Conservation (phyloP, 1,140 invertebrate genomes). For the Coelopa frigida region DNA sequence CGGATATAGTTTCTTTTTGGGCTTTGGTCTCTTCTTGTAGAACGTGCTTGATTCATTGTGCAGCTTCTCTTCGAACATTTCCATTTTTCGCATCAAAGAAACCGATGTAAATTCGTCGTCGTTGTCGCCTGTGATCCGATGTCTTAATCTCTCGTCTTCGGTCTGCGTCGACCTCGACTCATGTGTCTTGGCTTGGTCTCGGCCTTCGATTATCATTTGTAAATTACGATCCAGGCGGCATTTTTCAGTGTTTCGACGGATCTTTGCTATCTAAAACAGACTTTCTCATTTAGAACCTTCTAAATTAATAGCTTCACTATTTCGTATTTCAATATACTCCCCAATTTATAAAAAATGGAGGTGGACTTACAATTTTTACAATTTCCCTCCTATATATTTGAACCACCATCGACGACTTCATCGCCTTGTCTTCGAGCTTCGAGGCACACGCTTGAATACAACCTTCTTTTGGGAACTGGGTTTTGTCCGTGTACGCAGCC, state of each 20-base stretch:
- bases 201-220: neutral
- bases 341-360: too few species aligned
- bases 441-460: conserved; percentile 21
- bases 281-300: neutral
- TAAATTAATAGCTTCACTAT: neutral
- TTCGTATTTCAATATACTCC: too few species aligned
- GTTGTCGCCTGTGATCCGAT: neutral
- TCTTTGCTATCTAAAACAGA: conserved; percentile 22
- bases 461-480: neutral
- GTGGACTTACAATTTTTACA: conserved; percentile 29
- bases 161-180: neutral
- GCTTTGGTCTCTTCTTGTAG: too few species aligned
- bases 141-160: neutral
- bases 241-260: conserved; percentile 25
- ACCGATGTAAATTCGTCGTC: neutral
- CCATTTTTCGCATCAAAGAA: conserved; percentile 8
- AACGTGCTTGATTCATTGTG: neutral
- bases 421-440: conserved; percentile 24
- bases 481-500: neutral
- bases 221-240: conserved; percentile 20
- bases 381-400: conserved; percentile 34
- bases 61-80: conserved; percentile 8
- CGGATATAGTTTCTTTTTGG: too few species aligned
- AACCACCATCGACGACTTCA: conserved; percentile 29
- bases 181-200: neutral